Percentiles rank a stretch among this genome's conserved stretches.
Conservation (phyloP, 2,113 vertebrate genomes). For the Toxostoma redivivum region DNA sequence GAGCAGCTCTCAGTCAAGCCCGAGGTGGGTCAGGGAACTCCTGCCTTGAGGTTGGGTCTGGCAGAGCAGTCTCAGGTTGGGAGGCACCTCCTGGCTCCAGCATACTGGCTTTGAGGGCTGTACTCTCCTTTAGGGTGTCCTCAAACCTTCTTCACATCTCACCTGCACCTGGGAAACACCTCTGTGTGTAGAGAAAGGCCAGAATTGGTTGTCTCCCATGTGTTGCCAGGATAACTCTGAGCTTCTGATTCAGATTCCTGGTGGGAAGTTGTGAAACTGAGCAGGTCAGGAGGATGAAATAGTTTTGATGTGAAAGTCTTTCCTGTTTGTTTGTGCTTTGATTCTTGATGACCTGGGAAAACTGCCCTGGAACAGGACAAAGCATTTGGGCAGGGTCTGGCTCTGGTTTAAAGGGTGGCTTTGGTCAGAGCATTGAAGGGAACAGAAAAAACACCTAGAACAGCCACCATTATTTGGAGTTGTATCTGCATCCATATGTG, state of each 20-base stretch:
- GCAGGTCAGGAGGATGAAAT: not conserved
- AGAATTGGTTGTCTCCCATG: not conserved
- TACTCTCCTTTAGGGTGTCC: not conserved
- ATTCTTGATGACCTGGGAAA: not conserved
- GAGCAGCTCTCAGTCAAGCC: not conserved
- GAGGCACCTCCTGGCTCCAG: not conserved
- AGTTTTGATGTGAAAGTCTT: not conserved
- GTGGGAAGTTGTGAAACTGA: not conserved
- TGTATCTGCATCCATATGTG: fast-evolving
- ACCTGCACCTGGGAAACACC: not conserved
- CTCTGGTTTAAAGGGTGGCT: not conserved
- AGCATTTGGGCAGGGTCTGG: not conserved
- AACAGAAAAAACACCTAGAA: not conserved
- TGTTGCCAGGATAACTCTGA: not conserved
- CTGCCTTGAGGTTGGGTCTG: not conserved
- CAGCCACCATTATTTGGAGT: not conserved
- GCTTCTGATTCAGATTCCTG: not conserved
- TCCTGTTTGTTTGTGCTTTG: not conserved
- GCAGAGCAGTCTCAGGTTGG: not conserved
- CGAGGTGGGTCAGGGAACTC: not conserved
- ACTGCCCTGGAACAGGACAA: not conserved
- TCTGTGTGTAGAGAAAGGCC: not conserved
- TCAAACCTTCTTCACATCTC: not conserved
- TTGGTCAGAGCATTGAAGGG: not conserved
- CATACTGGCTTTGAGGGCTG: not conserved